Evolutionary conservation across 2,797 vertebrate species (phyloP), one percentile per base, ranked within the genome.

Genomic region (Lagorchestes hirsutus): DNA sequence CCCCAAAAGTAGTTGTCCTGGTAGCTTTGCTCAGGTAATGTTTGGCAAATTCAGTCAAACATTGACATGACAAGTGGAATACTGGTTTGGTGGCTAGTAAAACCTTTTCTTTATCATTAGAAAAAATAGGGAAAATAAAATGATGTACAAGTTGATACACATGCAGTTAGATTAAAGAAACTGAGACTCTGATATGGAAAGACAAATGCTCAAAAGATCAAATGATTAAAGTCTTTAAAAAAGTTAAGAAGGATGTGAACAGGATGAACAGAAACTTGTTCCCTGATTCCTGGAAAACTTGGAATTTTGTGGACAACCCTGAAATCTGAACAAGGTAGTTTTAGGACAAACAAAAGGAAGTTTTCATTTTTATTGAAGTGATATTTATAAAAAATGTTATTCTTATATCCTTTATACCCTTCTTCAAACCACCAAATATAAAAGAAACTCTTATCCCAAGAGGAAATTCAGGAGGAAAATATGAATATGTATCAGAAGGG

Each of bases 281-380:
- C 91, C 14, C 5, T 34, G 93, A 91, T 55, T n/a, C 90, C 90
- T 54, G 56, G 54, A 92, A 56, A 55, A 67, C 55, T 1, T n/a
- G 54, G 56, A 67, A 90, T 27, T 50, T 54, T 14, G 4, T 40
- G 90, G 24, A 28, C 27, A 50, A 54, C 34, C n/a, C 11, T 29
- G 50, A 95, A 95, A 55, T 4, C 55, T 82, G 28, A 92, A 54
- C 46, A 54, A 93, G 14, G 54, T 59, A 57, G 40, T n/a, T 57
- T 93, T 90, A 95, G 92, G 34, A 27, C 92, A 96, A 94, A 93
- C 1, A 90, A 95, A 93, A 94, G 31, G 24, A 82, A 93, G 58
- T 34, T 16, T 28, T 18, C 0, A 16, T 91, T 95, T 90, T 50
- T 46, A 91, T 67, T 95, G 46, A 28, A 14, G n/a, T 74, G 91